phyloP scores from a whole-genome alignment of 2,113 vertebrate genomes.

The Lampris megalopsis region DNA sequence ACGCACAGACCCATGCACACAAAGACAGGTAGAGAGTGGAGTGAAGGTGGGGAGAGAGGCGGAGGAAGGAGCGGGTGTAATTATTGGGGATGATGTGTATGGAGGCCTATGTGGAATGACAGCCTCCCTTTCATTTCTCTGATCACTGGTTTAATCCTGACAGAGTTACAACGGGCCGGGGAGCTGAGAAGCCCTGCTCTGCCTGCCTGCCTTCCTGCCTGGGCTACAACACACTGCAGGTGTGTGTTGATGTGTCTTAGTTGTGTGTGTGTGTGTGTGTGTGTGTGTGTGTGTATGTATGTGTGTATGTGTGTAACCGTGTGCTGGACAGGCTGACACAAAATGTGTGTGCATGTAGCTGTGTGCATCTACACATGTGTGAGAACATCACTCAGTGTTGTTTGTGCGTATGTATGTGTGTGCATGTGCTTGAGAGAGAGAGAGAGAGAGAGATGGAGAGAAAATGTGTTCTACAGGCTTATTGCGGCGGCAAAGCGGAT shows the following conservation, averaged over 20 bases:
- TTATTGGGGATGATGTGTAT: conserved; percentile 77
- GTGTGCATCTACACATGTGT: conserved; percentile 29
- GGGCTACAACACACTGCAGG: conserved; percentile 22
- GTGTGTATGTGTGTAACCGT: neutral
- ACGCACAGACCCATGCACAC: conserved; percentile 21
- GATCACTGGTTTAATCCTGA: conserved; percentile 79
- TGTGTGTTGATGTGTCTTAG: neutral
- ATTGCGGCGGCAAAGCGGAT: conserved; percentile 68
- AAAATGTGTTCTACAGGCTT: conserved; percentile 68
- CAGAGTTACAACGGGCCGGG: conserved; percentile 69
- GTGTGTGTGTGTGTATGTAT: neutral
- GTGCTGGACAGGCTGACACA: conserved; percentile 14
- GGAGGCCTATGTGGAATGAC: conserved; percentile 74
- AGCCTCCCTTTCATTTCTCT: conserved; percentile 80
- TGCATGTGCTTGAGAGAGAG: neutral
- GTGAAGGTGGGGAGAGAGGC: conserved; percentile 56
- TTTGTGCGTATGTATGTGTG: conserved; percentile 7
- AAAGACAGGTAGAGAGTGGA: conserved; percentile 57
- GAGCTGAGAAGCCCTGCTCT: conserved; percentile 48
- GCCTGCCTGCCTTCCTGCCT: conserved; percentile 43
- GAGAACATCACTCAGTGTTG: conserved; percentile 27
- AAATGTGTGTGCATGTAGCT: conserved; percentile 8
- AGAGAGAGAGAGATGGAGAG: conserved; percentile 24
- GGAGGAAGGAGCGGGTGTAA: conserved; percentile 72
- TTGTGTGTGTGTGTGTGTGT: neutral